These are phyloP conservation scores for Sterna hirundo DNA, from an alignment of 2,113 vertebrate species.

Conservation along the genomic window DNA sequence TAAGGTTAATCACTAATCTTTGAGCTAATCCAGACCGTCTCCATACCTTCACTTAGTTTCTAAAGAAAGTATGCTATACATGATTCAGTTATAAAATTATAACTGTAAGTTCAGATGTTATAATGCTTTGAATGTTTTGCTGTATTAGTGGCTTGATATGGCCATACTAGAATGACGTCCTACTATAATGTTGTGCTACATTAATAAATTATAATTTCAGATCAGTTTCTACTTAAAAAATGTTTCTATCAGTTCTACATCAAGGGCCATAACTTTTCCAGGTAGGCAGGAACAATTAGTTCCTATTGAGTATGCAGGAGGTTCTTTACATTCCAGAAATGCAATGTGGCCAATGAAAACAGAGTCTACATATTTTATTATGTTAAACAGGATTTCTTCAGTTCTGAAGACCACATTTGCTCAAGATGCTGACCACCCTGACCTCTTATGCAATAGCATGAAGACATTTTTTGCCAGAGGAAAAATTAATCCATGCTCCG, in stretches of 20 bases:
- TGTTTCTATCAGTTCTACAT: not conserved
- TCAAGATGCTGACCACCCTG: not conserved
- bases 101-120: not conserved
- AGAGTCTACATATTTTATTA: not conserved
- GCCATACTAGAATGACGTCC: not conserved
- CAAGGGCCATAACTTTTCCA: not conserved
- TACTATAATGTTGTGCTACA: not conserved
- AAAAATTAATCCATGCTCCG: not conserved
- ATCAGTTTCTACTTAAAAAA: not conserved
- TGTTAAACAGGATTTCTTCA: not conserved
- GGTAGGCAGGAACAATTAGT: not conserved
- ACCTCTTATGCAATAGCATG: not conserved
- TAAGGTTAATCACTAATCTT: not conserved
- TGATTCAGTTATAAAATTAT: not conserved
- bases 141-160: not conserved
- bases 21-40: not conserved
- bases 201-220: not conserved
- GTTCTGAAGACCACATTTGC: not conserved
- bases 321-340: not conserved
- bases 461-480: not conserved
- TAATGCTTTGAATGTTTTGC: not conserved
- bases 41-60: not conserved
- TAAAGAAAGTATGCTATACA: not conserved
- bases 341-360: not conserved
- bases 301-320: not conserved